Evolutionary conservation across 2,888 invertebrate species (phyloP).

Genomic region (Tolmerus cingulatus): DNA sequence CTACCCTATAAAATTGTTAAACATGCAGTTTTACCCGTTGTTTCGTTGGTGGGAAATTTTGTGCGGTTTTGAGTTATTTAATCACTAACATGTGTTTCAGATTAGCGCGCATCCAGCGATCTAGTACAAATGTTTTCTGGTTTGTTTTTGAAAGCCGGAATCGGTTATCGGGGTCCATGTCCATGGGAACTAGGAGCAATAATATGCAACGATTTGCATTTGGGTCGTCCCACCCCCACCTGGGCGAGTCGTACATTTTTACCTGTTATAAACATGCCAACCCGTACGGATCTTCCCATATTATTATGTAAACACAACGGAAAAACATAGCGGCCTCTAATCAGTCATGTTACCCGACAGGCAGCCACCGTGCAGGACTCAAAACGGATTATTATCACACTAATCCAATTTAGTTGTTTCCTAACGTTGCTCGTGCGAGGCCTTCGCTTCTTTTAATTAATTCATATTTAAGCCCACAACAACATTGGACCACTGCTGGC

Average conservation of each 20-base stretch:
- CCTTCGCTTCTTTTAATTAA: slow-evolving; percentile 44
- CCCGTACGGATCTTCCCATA: neutral
- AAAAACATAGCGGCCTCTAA: slow-evolving; percentile 34
- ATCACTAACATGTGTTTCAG: slow-evolving; percentile 40
- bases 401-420: slow-evolving; percentile 45
- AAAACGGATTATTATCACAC: slow-evolving; percentile 37
- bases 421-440: slow-evolving; percentile 24
- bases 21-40: slow-evolving; percentile 22
- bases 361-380: slow-evolving; percentile 34
- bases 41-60: neutral
- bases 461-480: slow-evolving; percentile 47
- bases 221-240: neutral
- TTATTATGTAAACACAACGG: slow-evolving; percentile 8
- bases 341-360: slow-evolving; percentile 40
- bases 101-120: slow-evolving; percentile 18
- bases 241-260: neutral
- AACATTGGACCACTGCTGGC: neutral
- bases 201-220: slow-evolving; percentile 11
- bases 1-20: slow-evolving; percentile 25
- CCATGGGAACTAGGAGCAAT: neutral
- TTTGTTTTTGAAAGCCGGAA: neutral
- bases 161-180: neutral
- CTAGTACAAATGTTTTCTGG: slow-evolving; percentile 30
- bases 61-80: slow-evolving; percentile 26
- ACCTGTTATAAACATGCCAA: neutral